These are phyloP conservation scores for Syngnathus typhle DNA, from an alignment of 2,113 vertebrate genomes.

Conservation along the genomic window DNA sequence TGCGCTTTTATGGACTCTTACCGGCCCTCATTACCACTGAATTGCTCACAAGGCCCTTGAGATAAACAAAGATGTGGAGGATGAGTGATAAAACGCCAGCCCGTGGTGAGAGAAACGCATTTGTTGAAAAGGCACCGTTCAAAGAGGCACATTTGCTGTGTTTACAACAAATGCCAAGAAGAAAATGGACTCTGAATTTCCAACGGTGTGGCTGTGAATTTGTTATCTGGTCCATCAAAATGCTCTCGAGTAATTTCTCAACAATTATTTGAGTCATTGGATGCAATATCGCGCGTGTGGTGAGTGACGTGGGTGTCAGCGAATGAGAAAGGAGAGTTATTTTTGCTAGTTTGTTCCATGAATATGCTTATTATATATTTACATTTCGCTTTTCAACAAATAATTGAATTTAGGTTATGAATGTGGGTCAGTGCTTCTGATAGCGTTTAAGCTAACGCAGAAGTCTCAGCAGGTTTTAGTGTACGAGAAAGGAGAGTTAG, in stretches of 20 bases:
- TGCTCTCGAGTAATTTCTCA: too few relatives aligned
- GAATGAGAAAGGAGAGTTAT: neutral
- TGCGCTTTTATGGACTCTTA: conserved; percentile 34
- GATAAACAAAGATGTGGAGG: neutral
- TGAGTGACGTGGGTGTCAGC: neutral
- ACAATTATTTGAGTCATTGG: neutral
- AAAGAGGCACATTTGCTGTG: conserved; percentile 6
- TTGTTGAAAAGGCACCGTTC: conserved; percentile 5
- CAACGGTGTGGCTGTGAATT: too few relatives aligned
- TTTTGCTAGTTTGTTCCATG: neutral
- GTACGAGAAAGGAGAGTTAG: too few relatives aligned
- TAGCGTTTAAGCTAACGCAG: neutral
- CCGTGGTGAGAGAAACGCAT: neutral
- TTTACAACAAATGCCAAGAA: too few relatives aligned
- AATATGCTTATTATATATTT: too few relatives aligned
- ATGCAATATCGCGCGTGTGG: neutral
- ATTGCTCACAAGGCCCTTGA: conserved; percentile 19
- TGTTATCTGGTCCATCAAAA: too few relatives aligned
- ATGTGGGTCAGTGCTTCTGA: too few relatives aligned
- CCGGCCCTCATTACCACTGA: conserved; percentile 30
- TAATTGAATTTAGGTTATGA: too few relatives aligned
- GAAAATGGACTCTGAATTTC: too few relatives aligned
- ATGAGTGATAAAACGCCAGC: neutral
- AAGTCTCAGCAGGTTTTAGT: neutral
- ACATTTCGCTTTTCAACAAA: too few relatives aligned